Base-by-base conservation (phyloP, 1,140 invertebrate species). In the Asobara japonica region DNA sequence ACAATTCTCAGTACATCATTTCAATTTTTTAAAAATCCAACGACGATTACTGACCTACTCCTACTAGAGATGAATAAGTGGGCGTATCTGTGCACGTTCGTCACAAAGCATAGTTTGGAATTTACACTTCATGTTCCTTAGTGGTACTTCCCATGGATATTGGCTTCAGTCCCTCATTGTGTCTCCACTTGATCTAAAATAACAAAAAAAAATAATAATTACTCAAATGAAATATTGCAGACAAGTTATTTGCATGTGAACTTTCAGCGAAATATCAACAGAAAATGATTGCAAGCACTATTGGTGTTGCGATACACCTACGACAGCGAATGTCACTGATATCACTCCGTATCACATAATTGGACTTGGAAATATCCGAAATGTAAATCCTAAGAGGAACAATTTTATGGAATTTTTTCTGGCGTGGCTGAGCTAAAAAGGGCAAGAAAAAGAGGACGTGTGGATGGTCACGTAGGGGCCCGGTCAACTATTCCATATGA, bases 161-260 rank as follows among this genome's bases (percentile, higher is more conserved):
- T 64, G 29, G 48, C 4, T 33, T 22, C n/a, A 61, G n/a, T 29
- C 41, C 10, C 41, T 48, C 65, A 67, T 67, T 8, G 31, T 13
- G n/a, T 33, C 51, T 30, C 20, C 16, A 30, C 56, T n/a, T 25
- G 36, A 18, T 33, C 67, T 69, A 20, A 33, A 69, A 69, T 13
- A 5, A 8, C 16, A 60, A 60, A 61, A 30, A 36, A 60, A n/a
- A n/a, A n/a, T n/a, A n/a, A 4, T 25, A 61, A 36, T 60, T 20
- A 45, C n/a, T n/a, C n/a, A n/a, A n/a, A n/a, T n/a, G n/a, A 2
- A 45, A 16, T 11, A 45, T 45, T 16, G 41, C 36, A 45, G n/a
- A 16, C 5, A 45, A 45, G n/a, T n/a, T n/a, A n/a, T n/a, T n/a
- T n/a, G n/a, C n/a, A n/a, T n/a, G n/a, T n/a, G n/a, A n/a, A n/a